Base-by-base conservation (phyloP, 2,113 vertebrate genomes). In the Dermatemys mawii region DNA sequence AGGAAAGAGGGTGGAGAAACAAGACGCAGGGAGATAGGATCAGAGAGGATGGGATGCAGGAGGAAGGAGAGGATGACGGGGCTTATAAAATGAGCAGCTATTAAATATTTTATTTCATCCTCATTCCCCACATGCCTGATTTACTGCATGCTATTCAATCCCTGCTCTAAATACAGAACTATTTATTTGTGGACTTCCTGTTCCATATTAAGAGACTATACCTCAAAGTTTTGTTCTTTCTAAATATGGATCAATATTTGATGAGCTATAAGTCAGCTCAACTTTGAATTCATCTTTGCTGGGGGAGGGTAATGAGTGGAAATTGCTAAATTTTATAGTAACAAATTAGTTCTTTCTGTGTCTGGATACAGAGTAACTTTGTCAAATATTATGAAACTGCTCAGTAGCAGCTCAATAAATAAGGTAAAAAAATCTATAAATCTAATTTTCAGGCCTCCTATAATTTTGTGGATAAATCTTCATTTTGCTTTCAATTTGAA, bases 401-500 rank as follows among this genome's bases (percentile, higher is more conserved):
- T 21, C 63, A 90, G 82, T 73, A 84, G 79, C 92, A 90, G 75
- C 84, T 87, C 41, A 60, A 75, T 88, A 92, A 88, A 89, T 92
- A 93, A 87, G 93, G 93, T 95, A 93, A 93, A 26, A 76, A 76
- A 27, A 55, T 22, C 78, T 82, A 49, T 83, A 90, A 91, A 83
- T 95, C 96, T 90, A 89, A 85, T 93, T 93, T 90, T 93, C 87
- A 93, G 91, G 44, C 96, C 97, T 96, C 91, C 94, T 94, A 91
- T 94, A 88, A 78, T 57, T 87, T 95, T 86, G 86, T 89, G 93
- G 94, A 94, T 91, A 95, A 93, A 97, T 82, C 92, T 83, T 41
- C 88, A 16, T 57, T 93, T 85, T 78, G 80, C 53, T 80, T 87
- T 0, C 87, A 92, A 41, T 86, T 73, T 83, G 53, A 54, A 35